Evolutionary conservation across 2,797 vertebrate genomes (phyloP).

Genomic region (Tapera naevia): DNA sequence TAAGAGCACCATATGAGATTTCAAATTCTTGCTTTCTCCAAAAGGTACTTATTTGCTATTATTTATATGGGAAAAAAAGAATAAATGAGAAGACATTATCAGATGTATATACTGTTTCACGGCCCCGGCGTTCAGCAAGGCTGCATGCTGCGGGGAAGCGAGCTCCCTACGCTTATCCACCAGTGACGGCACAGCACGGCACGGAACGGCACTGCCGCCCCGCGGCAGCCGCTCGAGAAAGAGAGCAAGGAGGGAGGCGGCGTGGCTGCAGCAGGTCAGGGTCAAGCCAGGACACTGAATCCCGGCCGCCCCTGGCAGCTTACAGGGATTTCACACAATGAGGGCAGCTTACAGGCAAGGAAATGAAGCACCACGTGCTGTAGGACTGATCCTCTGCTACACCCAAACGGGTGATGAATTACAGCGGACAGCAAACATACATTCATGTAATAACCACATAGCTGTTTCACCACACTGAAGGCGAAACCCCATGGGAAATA

Average conservation of each 20-base stretch:
- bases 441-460: accelerated
- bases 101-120: not conserved
- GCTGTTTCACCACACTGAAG: not conserved
- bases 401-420: not conserved
- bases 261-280: not conserved
- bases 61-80: not conserved
- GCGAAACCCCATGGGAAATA: not conserved
- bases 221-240: not conserved
- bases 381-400: not conserved
- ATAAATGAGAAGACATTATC: not conserved
- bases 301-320: not conserved
- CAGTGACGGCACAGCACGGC: too few species aligned
- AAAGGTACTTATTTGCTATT: not conserved
- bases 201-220: conserved; percentile 57
- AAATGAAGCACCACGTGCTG: not conserved
- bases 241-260: too few species aligned
- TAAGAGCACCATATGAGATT: not conserved
- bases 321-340: not conserved
- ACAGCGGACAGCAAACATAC: not conserved
- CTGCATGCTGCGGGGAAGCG: not conserved
- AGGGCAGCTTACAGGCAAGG: not conserved
- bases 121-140: not conserved
- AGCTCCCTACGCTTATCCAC: not conserved
- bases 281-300: not conserved
- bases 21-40: not conserved